Base-by-base conservation (phyloP, 2,888 invertebrate species). In the Thymelicus sylvestris region DNA sequence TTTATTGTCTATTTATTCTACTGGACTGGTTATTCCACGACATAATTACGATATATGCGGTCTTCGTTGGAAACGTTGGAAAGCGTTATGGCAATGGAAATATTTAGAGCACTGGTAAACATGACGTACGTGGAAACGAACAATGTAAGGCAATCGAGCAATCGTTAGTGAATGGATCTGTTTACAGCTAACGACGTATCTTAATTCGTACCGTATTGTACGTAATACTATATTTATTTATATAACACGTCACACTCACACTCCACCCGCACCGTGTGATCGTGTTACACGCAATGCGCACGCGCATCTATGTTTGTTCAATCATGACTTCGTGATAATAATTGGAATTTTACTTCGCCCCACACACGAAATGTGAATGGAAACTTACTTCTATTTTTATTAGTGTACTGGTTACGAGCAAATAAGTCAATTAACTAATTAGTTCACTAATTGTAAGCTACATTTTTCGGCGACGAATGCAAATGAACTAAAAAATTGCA, bases 251-350 rank as follows among this genome's bases (percentile, higher is more conserved):
- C 72, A 76, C 80, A 81, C 80, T 71, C 72, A 76, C 80, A 80
- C 80, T 80, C 79, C 73, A 74, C 79, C 79, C 77, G 81, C 75
- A 79, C 78, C 77, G 80, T 80, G 77, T 79, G 83, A 81, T 82
- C 83, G 79, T 74, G 80, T 83, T 84, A 83, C 88, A 89, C 86
- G 86, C 80, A 82, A 76, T 76, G 79, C 78, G 78, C 86, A 86
- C 86, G 86, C 82, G 81, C 83, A 79, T 81, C 84, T 84, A 86
- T 88, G 38, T 84, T 82, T 80, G 75, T 79, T 73, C 81, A 82
- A 31, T 57, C 57, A 57, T 31, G 31, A 81, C 50, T 82, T 80
- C 72, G 81, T 76, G 78, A 83, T 82, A 78, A 83, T 82, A 78
- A 83, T 82, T 78, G 78, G 79, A 81, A 72, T 70, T 73, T 67